phyloP scores from a whole-genome alignment of 2,113 vertebrate species.

The Cyanoliseus patagonus region DNA sequence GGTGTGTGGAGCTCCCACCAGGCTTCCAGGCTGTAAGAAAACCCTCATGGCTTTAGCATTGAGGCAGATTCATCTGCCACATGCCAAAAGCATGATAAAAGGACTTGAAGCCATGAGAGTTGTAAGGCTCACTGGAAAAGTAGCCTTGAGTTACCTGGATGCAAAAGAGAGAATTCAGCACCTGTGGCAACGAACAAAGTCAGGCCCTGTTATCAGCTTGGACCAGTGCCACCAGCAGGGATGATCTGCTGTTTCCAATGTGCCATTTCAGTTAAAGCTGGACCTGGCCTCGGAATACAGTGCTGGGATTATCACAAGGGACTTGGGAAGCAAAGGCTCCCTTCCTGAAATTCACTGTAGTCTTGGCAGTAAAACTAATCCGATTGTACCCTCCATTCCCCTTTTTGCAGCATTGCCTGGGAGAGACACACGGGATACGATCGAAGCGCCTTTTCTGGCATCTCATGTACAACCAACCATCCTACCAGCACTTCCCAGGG shows the following conservation, averaged over 20 bases:
- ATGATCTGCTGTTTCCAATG: background rate
- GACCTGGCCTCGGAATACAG: background rate
- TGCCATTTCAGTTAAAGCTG: background rate
- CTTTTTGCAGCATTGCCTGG: background rate
- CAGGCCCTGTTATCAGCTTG: background rate
- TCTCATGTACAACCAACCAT: background rate
- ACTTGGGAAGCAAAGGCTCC: background rate
- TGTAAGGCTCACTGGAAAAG: background rate
- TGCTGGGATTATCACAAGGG: background rate
- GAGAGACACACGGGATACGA: background rate
- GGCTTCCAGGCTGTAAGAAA: background rate
- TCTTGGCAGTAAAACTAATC: background rate
- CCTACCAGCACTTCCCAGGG: background rate
- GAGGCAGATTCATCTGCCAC: background rate
- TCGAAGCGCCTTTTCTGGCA: background rate
- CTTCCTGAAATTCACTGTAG: background rate
- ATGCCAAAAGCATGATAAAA: background rate
- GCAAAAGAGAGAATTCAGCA: conserved; percentile 22
- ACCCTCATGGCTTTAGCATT: background rate
- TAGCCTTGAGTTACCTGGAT: conserved; percentile 25
- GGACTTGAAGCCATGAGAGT: background rate
- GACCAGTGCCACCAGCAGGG: conserved; percentile 17
- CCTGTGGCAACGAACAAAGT: conserved; percentile 29
- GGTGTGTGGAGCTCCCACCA: background rate
- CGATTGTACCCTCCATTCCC: background rate